phyloP scores from a whole-genome alignment of 2,797 vertebrate genomes.

The Perdix hodgsoniae region DNA sequence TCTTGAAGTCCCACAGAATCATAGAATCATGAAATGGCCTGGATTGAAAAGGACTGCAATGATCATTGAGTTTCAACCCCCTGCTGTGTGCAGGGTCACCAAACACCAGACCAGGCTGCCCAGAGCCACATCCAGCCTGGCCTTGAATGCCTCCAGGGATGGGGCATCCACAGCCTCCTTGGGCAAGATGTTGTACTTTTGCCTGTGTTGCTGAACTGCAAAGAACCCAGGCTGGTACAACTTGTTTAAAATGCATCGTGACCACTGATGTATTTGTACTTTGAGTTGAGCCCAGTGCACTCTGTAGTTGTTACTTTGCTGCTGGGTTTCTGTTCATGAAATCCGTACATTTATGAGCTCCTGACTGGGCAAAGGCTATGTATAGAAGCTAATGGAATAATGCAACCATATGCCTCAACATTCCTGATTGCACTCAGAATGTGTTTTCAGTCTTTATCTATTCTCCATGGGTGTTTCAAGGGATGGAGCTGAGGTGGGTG shows the following conservation, averaged over 20 bases:
- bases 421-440: not conserved
- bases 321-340: accelerated
- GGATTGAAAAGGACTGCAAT: no score
- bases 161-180: no score
- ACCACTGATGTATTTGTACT: not conserved
- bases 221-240: not conserved
- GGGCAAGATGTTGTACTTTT: not conserved
- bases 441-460: not conserved
- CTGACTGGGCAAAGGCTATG: not conserved
- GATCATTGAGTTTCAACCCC: no score
- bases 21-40: no score
- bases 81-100: no score
- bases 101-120: no score
- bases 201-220: not conserved
- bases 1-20: not conserved
- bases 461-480: not conserved
- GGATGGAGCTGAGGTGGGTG: not conserved
- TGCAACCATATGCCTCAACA: accelerated
- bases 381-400: not conserved
- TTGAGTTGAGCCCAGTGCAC: not conserved
- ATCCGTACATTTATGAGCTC: not conserved
- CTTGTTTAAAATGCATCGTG: not conserved
- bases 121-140: no score
- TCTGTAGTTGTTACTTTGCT: not conserved
- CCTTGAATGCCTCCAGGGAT: no score